These are phyloP conservation scores for Zaprionus lachaisei DNA, from an alignment of 1,140 invertebrate genomes.

Conservation along the genomic window DNA sequence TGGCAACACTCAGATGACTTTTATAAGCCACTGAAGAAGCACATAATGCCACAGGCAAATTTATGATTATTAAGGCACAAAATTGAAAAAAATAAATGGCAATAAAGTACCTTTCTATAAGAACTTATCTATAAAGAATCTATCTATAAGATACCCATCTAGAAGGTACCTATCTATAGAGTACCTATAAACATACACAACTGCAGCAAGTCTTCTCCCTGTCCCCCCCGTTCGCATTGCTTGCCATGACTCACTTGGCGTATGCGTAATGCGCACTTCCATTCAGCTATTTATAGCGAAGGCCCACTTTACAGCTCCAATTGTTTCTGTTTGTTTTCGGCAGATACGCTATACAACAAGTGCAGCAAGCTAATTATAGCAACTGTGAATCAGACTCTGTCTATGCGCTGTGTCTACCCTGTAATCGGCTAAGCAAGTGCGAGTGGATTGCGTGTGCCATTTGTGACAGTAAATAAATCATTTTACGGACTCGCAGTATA, in stretches of 20 bases:
- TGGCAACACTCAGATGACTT: slow-evolving; percentile 14
- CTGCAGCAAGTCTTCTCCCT: not conserved
- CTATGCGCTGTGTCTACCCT: not conserved
- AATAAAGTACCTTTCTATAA: no score
- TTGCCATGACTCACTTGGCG: slow-evolving; percentile 36
- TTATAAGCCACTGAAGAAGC: not conserved
- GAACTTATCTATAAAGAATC: no score
- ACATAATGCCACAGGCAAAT: not conserved
- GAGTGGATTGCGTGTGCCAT: slow-evolving; percentile 2
- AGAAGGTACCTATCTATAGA: no score
- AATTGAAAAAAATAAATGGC: not conserved
- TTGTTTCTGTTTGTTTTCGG: slow-evolving; percentile 15
- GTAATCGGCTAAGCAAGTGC: slow-evolving; percentile 30
- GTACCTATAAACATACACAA: not conserved
- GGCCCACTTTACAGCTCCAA: slow-evolving; percentile 27
- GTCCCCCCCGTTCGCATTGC: not conserved
- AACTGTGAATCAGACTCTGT: slow-evolving; percentile 15
- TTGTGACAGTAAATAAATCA: slow-evolving; percentile 50
- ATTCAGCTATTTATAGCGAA: slow-evolving; percentile 29
- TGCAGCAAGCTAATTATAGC: slow-evolving; percentile 31
- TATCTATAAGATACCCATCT: no score
- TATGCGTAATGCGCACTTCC: slow-evolving; percentile 31
- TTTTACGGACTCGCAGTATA: slow-evolving; percentile 6
- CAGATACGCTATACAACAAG: slow-evolving; percentile 3
- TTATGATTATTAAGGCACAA: not conserved